phyloP scores from a whole-genome alignment of 2,888 invertebrate genomes.

The Acronicta aceris region DNA sequence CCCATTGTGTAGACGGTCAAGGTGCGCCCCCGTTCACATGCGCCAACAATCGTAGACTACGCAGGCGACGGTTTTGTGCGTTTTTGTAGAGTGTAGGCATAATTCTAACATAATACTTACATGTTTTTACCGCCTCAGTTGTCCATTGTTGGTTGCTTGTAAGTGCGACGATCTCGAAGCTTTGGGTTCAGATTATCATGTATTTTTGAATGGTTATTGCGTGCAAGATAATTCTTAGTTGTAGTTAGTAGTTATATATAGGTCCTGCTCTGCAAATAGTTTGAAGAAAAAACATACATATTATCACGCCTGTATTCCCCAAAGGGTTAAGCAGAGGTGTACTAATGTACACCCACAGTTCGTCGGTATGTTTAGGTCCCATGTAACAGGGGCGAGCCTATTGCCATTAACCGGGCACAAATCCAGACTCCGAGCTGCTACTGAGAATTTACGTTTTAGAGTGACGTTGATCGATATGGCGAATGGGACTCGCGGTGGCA shows the following conservation, averaged over 20 bases:
- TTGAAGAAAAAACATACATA: too few species aligned
- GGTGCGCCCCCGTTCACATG: conserved; percentile 74
- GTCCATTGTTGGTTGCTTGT: conserved; percentile 18
- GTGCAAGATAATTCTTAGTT: not conserved
- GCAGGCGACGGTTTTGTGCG: conserved; percentile 36
- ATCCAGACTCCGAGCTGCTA: too few species aligned
- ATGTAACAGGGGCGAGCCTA: too few species aligned
- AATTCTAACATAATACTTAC: conserved; percentile 39
- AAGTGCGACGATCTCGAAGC: conserved; percentile 27
- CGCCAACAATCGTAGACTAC: conserved; percentile 60
- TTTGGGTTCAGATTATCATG: conserved; percentile 12
- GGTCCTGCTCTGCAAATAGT: too few species aligned
- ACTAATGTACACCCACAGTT: too few species aligned
- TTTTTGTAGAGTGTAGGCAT: conserved; percentile 50
- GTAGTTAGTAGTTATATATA: not conserved
- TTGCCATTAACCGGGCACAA: too few species aligned
- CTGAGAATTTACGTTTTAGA: too few species aligned
- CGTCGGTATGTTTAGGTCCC: too few species aligned
- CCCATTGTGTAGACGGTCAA: conserved; percentile 66
- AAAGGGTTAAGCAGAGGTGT: too few species aligned
- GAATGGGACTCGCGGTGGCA: too few species aligned
- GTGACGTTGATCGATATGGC: too few species aligned
- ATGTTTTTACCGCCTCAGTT: conserved; percentile 26
- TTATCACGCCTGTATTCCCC: too few species aligned
- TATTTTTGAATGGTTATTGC: not conserved